phyloP scores from a whole-genome alignment of 2,888 invertebrate species.

The Panopea generosa region DNA sequence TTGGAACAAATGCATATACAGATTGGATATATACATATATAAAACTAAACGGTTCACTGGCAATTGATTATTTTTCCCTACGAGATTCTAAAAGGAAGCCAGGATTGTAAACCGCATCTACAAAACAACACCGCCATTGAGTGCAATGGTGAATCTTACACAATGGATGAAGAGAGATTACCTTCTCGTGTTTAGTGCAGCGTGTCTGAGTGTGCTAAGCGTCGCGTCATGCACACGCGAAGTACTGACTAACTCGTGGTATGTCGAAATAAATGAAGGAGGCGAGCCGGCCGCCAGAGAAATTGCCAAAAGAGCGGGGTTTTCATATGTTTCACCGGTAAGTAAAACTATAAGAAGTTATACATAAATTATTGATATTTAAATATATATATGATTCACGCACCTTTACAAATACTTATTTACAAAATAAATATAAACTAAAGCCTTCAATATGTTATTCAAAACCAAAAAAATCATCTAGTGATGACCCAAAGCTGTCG shows the following conservation, averaged over 20 bases:
- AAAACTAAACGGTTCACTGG: not conserved
- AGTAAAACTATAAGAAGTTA: constrained; percentile 87
- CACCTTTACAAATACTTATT: too few species aligned
- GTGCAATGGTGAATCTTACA: constrained; percentile 54
- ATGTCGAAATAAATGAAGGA: constrained; percentile 94
- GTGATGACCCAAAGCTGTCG: too few species aligned
- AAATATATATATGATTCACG: not conserved
- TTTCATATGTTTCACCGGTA: constrained; percentile 97
- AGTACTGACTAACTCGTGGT: constrained; percentile 98
- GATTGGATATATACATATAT: not conserved
- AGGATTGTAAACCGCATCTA: not conserved
- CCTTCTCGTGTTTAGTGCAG: constrained; percentile 46
- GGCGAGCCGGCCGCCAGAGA: constrained; percentile 91
- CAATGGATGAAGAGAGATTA: constrained; percentile 42
- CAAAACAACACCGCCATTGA: constrained; percentile 14
- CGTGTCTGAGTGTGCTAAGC: constrained; percentile 37
- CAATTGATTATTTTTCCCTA: too few species aligned
- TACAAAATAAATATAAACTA: not conserved
- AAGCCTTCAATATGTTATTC: not conserved
- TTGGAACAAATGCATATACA: not conserved
- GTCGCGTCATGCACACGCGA: constrained; percentile 82
- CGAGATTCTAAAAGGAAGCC: too few species aligned
- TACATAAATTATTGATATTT: not conserved
- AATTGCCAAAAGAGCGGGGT: constrained; percentile 95
- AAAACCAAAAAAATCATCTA: not conserved